These are phyloP conservation scores for Callinectes sapidus DNA, from an alignment of 2,888 invertebrate genomes.

Conservation along the genomic window DNA sequence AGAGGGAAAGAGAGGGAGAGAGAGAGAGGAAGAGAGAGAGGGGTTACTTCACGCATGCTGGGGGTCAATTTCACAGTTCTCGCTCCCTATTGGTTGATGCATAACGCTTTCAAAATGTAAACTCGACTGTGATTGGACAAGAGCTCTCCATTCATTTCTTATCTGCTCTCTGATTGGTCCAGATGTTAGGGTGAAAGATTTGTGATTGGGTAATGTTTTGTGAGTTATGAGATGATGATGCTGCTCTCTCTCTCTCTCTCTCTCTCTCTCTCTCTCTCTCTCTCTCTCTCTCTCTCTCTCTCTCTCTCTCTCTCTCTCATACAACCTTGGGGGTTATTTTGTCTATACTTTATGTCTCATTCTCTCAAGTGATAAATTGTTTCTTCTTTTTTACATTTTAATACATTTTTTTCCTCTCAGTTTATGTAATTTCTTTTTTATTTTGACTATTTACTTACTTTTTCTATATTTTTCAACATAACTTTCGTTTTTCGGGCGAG, in stretches of 20 bases:
- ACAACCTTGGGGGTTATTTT: background rate
- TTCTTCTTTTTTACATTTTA: background rate
- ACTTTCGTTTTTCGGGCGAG: background rate
- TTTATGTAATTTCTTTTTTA: background rate
- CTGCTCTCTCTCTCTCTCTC: slow-evolving; percentile 17
- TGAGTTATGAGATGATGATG: background rate
- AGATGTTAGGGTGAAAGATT: background rate
- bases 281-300: slow-evolving; percentile 14
- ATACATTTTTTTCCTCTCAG: background rate
- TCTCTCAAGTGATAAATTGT: background rate
- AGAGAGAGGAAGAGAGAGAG: slow-evolving; percentile 16
- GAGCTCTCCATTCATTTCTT: background rate
- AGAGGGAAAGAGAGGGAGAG: slow-evolving; percentile 5
- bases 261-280: slow-evolving; percentile 34
- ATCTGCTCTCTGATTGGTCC: background rate
- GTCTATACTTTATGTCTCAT: background rate
- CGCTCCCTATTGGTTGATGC: background rate
- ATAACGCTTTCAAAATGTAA: background rate
- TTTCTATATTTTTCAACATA: background rate
- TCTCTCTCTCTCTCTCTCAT: background rate
- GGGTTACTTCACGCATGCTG: background rate
- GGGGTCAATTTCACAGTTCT: slow-evolving; percentile 3
- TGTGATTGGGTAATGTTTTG: background rate
- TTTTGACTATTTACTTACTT: background rate
- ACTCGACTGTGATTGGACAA: background rate